phyloP scores from a whole-genome alignment of 2,888 invertebrate species.

The Girardia tigrina region DNA sequence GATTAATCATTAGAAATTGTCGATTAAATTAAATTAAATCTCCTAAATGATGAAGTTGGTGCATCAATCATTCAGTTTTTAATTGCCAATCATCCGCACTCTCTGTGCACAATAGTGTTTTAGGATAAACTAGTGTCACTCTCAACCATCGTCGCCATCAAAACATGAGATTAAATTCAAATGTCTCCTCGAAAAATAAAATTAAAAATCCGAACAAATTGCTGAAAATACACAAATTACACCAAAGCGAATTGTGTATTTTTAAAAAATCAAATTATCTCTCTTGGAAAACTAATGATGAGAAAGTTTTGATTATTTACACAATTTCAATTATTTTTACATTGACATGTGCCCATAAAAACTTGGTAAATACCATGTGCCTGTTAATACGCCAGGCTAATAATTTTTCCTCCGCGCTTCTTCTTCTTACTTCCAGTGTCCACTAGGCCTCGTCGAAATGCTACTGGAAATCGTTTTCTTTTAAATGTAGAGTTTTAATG shows the following conservation, averaged over 20 bases:
- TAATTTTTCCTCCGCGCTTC: neutral
- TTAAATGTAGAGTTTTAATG: neutral
- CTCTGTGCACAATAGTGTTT: slow-evolving; percentile 11
- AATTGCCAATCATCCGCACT: slow-evolving; percentile 20
- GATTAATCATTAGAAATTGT: slow-evolving; percentile 5
- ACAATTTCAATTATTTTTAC: slow-evolving; percentile 17
- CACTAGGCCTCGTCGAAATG: neutral
- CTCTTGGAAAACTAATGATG: neutral
- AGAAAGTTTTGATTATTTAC: slow-evolving; percentile 18
- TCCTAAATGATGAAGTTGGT: slow-evolving; percentile 23
- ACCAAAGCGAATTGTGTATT: neutral
- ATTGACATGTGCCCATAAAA: slow-evolving; percentile 23
- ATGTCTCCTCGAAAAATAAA: slow-evolving; percentile 23
- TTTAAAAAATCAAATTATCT: slow-evolving; percentile 18
- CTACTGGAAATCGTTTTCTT: slow-evolving; percentile 11
- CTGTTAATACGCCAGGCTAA: slow-evolving; percentile 18
- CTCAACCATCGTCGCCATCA: slow-evolving; percentile 20
- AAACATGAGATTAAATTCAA: slow-evolving; percentile 18
- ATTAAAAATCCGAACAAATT: slow-evolving; percentile 23
- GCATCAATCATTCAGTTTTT: neutral
- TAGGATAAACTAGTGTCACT: slow-evolving; percentile 14
- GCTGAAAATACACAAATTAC: slow-evolving; percentile 17
- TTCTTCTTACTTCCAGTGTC: neutral
- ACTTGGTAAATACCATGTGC: slow-evolving; percentile 18
- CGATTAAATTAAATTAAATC: slow-evolving; percentile 23